Percentiles rank a stretch among this genome's conserved stretches.
phyloP scores from a whole-genome alignment of 37 sponge, comb jelly and placozoan species.

The Geodia barretti region DNA sequence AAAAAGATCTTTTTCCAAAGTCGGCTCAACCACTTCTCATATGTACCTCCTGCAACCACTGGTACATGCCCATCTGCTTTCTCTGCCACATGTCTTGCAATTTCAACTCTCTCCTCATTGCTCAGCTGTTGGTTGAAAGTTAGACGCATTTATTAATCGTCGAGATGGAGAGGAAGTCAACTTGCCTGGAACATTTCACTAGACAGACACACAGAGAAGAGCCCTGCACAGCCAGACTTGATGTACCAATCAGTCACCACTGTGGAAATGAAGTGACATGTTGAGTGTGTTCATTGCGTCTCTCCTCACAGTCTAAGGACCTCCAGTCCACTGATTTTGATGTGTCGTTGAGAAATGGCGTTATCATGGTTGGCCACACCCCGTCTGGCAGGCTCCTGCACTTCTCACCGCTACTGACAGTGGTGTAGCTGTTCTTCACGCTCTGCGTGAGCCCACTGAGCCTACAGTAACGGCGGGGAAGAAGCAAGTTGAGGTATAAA shows the following conservation, averaged over 20 bases:
- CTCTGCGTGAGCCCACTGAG: background rate
- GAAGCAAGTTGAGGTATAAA: too few species aligned
- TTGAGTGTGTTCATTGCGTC: background rate
- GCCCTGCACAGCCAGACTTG: slow-evolving; percentile 69
- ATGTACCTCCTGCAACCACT: slow-evolving; percentile 84
- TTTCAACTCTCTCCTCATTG: slow-evolving; percentile 82
- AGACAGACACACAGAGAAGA: slow-evolving; percentile 90
- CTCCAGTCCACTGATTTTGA: slow-evolving; percentile 80
- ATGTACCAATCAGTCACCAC: slow-evolving; percentile 91
- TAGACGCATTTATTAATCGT: background rate
- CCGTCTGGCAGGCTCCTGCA: slow-evolving; percentile 77
- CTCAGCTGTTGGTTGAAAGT: slow-evolving; percentile 48
- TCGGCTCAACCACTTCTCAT: background rate
- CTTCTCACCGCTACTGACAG: background rate
- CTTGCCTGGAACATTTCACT: slow-evolving; percentile 90
- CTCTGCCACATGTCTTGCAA: slow-evolving; percentile 68
- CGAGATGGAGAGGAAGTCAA: background rate
- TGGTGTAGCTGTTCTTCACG: background rate
- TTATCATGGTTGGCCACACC: slow-evolving; percentile 87
- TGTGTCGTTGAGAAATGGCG: slow-evolving; percentile 79
- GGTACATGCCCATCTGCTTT: slow-evolving; percentile 80
- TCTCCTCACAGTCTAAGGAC: slow-evolving; percentile 69
- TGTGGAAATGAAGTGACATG: slow-evolving; percentile 7
- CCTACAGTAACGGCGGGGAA: background rate
- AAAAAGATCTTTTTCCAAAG: background rate